Base-by-base conservation (phyloP, 2,888 invertebrate species). In the Drosophila atroscutellata region DNA sequence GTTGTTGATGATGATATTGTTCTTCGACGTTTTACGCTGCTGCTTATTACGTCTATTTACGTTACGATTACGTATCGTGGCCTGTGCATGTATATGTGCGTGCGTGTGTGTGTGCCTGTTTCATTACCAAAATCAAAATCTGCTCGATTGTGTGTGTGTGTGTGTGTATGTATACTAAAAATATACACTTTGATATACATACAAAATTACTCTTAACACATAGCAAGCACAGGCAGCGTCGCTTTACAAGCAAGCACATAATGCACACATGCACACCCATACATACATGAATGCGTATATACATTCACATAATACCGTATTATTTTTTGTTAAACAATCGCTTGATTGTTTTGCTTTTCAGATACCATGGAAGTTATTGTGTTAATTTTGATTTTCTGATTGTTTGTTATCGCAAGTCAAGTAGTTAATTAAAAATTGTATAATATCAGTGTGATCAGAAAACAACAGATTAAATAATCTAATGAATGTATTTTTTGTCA, bases 71-170 rank as follows among this genome's bases (percentile, higher is more conserved):
- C 45, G 45, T 24, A 45, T 45, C 24, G 45, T 45, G 3, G 7
- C 24, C 24, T 59, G 28, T 52, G 39, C 34, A 50, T 42, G 45
- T 24, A 15, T 24, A 13, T 6, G 6, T 34, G 18, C 26, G 18
- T 60, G 56, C 56, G 56, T 69, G 42, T 32, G 37, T 47, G 39
- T 64, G 26, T 59, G 34, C 60, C 39, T 66, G 73, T 77, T 88
- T 89, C 86, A 86, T 89, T 80, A 75, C 80, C 83, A 75, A 77
- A 77, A 77, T 72, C 75, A 62, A 67, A 57, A 56, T 66, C 56
- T 32, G 50, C 37, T 36, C 45, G 13, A 32, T 11, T 26, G 55
- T 39, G 58, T 58, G 8, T 57, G 36, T 58, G 8, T 57, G 36
- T 65, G 20, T 74, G 56, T 63, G 58, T 59, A 50, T 56, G 39